Evolutionary conservation across 2,797 vertebrate genomes (phyloP).

Genomic region (Erithacus rubecula): DNA sequence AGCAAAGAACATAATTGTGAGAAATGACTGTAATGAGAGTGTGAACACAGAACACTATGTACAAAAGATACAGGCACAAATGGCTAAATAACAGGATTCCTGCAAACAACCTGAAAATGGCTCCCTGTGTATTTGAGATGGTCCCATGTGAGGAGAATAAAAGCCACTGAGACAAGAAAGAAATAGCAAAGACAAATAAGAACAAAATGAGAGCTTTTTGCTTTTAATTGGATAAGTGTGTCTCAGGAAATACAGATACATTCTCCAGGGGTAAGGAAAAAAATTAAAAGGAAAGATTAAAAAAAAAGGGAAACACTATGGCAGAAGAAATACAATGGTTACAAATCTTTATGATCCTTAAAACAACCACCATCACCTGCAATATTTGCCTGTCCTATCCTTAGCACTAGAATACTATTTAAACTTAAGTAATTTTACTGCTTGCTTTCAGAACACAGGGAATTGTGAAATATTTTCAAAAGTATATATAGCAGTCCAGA

Average conservation of each 20-base stretch:
- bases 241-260: background rate
- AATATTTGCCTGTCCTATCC: background rate
- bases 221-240: background rate
- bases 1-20: constrained; percentile 15
- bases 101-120: background rate
- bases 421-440: background rate
- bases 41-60: background rate
- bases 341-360: background rate
- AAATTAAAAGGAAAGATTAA: accelerated
- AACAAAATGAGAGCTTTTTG: background rate
- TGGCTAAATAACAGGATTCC: background rate
- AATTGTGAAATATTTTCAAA: background rate
- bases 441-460: background rate
- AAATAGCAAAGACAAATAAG: background rate
- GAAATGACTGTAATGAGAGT: constrained; percentile 7
- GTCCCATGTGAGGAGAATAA: background rate
- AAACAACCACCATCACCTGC: background rate
- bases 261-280: accelerated
- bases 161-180: background rate
- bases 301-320: background rate
- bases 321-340: background rate
- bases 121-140: background rate
- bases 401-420: background rate
- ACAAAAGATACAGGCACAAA: background rate
- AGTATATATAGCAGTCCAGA: background rate